phyloP scores from a whole-genome alignment of 1,140 invertebrate species.

The Drosophila nigrodunni region DNA sequence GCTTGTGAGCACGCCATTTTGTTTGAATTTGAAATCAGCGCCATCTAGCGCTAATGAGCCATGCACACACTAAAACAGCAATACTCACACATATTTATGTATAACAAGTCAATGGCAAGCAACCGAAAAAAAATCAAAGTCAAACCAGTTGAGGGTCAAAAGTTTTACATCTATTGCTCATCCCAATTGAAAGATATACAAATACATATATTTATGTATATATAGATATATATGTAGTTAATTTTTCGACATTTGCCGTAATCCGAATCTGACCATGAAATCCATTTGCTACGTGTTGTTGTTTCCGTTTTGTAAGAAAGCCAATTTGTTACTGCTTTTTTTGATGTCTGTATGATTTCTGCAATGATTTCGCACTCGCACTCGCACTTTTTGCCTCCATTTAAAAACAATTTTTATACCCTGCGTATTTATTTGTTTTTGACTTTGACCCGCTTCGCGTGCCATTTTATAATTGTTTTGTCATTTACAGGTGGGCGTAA shows the following conservation, averaged over 20 bases:
- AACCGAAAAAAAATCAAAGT: conserved; percentile 36
- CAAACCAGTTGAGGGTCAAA: conserved; percentile 52
- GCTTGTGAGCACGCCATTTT: conserved; percentile 54
- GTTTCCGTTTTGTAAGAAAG: conserved; percentile 79
- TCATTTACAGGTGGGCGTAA: conserved; percentile 39
- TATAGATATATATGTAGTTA: no score
- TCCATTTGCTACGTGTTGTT: conserved; percentile 74
- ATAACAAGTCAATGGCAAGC: background rate
- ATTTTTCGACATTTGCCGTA: conserved; percentile 41
- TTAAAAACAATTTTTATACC: conserved; percentile 11
- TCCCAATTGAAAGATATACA: conserved; percentile 35
- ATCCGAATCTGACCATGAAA: conserved; percentile 71
- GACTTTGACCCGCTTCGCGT: conserved; percentile 76
- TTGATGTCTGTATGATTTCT: conserved; percentile 44
- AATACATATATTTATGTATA: no score
- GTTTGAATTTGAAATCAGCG: conserved; percentile 66
- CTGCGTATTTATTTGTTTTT: conserved; percentile 38
- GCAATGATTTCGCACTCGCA: conserved; percentile 58
- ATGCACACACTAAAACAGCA: conserved; percentile 41
- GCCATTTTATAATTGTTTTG: conserved; percentile 46
- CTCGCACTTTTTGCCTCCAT: conserved; percentile 16
- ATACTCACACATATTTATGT: conserved; percentile 2
- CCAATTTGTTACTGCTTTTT: conserved; percentile 51
- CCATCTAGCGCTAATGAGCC: conserved; percentile 66
- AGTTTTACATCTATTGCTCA: conserved; percentile 44